Evolutionary conservation across 2,888 invertebrate species (phyloP), one percentile per base, ranked within the genome.

Genomic region (Sminthurinus aureus): DNA sequence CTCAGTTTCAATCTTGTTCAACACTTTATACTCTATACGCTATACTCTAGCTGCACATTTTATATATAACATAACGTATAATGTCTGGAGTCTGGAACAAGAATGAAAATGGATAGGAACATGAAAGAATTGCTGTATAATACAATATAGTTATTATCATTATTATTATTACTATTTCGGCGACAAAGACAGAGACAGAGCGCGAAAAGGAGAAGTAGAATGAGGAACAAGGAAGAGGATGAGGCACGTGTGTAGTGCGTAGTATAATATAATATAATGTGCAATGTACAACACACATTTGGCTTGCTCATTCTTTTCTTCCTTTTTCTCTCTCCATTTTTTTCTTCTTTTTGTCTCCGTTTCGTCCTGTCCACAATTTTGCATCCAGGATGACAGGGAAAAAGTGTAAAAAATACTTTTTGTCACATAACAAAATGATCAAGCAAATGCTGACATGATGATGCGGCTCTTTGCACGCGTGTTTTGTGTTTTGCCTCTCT

Each of bases 401-500:
- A 77, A 80, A 80, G 71, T 13, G 80, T 71, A 71, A 80, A 80
- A 83, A 83, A 76, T 69, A 77, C 67, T 83, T 83, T 76, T 83
- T 83, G 80, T 83, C 83, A 64, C 6, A 38, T 80, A 79, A 83
- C 83, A 83, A 79, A 76, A 83, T 83, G 83, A 83, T 83, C 83
- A 80, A 83, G 80, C 80, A 83, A 83, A 83, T 83, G 83, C 76
- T 83, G 83, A 83, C 83, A 79, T 83, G 80, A 83, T 83, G 76
- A 83, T 83, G 83, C 80, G 83, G 76, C 77, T 76, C 76, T 75
- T 74, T 66, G 26, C 64, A 38, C 66, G 71, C 80, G 80, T 67
- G 9, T 67, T 67, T n/a, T 67, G 20, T 66, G 4, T 66, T 58
- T 66, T 75, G 58, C 58, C 80, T 83, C 80, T 67, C 83, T 51